These are phyloP conservation scores for Sapajus apella DNA, from an alignment of 2,113 vertebrate species.

Conservation along the genomic window DNA sequence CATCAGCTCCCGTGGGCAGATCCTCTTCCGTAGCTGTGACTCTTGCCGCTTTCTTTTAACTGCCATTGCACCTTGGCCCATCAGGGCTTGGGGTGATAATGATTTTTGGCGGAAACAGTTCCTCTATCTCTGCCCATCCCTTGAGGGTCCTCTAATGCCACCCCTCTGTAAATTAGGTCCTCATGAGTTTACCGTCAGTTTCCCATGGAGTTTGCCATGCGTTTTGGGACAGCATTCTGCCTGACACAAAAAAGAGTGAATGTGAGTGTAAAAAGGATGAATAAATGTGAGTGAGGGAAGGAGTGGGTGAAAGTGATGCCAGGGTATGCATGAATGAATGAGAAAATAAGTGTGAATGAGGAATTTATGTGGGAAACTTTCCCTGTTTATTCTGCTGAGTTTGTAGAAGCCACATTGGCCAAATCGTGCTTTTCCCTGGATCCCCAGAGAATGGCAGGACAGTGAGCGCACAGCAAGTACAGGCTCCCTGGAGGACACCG, in stretches of 20 bases:
- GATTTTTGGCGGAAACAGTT: neutral
- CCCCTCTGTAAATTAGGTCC: neutral
- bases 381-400: neutral
- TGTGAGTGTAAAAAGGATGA: neutral
- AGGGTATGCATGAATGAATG: neutral
- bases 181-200: neutral
- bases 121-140: neutral
- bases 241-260: neutral
- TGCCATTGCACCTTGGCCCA: neutral
- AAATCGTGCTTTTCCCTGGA: neutral
- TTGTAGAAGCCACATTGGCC: neutral
- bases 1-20: neutral
- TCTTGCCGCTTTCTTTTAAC: neutral
- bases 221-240: neutral
- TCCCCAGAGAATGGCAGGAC: neutral
- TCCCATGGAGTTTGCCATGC: neutral
- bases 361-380: neutral
- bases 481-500: neutral
- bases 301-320: neutral
- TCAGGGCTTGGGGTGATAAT: neutral
- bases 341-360: neutral
- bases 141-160: neutral
- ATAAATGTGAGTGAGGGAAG: neutral
- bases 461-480: neutral
- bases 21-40: neutral